These are phyloP conservation scores for Poecilus cupreus DNA, from an alignment of 2,888 invertebrate genomes.

Conservation along the genomic window DNA sequence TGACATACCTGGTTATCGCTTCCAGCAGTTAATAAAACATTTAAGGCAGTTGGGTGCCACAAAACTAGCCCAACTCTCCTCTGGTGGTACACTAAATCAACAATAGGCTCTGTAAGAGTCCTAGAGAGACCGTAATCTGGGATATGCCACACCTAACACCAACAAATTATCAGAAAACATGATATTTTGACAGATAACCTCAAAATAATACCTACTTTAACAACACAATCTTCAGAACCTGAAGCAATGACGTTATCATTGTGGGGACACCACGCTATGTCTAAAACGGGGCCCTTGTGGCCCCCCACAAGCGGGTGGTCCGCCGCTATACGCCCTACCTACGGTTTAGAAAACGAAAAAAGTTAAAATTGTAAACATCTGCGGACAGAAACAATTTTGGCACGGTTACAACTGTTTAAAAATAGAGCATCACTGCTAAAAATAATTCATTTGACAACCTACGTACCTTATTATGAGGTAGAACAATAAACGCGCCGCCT, in stretches of 20 bases:
- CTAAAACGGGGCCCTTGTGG: conserved; percentile 96
- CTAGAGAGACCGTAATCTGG: conserved; percentile 92
- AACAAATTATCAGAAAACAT: not conserved
- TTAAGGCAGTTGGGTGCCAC: conserved; percentile 98
- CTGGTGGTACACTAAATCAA: conserved; percentile 94
- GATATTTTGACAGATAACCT: too few species aligned
- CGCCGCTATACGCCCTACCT: conserved; percentile 96
- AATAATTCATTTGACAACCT: not conserved
- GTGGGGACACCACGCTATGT: conserved; percentile 99
- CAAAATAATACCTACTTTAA: conserved; percentile 79
- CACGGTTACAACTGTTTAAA: not conserved
- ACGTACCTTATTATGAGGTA: conserved; percentile 92
- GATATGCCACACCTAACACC: conserved; percentile 86
- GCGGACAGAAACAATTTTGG: not conserved
- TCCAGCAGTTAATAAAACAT: conserved; percentile 94
- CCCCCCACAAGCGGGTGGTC: conserved; percentile 97
- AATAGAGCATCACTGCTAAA: not conserved
- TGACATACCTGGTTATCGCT: conserved; percentile 93
- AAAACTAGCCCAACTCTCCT: conserved; percentile 93
- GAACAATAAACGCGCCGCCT: conserved; percentile 95
- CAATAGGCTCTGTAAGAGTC: conserved; percentile 94
- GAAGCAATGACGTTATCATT: conserved; percentile 99
- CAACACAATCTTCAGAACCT: conserved; percentile 97
- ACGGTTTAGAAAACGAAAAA: not conserved
- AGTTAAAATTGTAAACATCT: not conserved